These are phyloP conservation scores for Pseudococcus jackbeardsleyi DNA, from an alignment of 2,888 invertebrate genomes.

Conservation along the genomic window DNA sequence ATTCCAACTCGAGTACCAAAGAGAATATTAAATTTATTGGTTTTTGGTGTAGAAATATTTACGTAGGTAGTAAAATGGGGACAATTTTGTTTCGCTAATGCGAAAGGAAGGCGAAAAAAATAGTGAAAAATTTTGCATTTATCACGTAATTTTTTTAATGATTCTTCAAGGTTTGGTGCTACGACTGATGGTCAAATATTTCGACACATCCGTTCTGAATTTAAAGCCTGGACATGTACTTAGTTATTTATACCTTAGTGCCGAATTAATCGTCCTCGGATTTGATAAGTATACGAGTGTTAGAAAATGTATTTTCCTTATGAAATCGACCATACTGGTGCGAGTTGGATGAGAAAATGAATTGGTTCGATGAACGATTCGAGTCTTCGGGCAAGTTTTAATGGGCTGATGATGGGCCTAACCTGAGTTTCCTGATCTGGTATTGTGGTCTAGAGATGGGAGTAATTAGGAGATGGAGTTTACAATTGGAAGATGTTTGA, in stretches of 20 bases:
- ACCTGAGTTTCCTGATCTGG: not conserved
- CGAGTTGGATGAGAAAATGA: not conserved
- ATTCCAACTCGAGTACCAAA: not conserved
- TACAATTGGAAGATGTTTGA: too few relatives aligned
- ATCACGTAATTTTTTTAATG: not conserved
- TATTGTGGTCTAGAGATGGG: not conserved
- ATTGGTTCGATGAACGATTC: not conserved
- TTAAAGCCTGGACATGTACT: not conserved
- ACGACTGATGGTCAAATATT: not conserved
- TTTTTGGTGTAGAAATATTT: not conserved
- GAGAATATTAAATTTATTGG: not conserved
- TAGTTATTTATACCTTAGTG: not conserved
- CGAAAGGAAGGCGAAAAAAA: not conserved
- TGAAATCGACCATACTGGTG: not conserved
- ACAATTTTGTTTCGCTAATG: not conserved
- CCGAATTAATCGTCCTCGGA: constrained; percentile 9
- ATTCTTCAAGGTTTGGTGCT: not conserved
- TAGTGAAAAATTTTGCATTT: not conserved
- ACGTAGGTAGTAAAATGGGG: not conserved
- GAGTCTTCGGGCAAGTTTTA: not conserved
- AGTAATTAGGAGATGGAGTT: too few relatives aligned
- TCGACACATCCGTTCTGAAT: constrained; percentile 10
- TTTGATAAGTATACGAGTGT: not conserved
- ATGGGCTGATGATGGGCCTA: not conserved
- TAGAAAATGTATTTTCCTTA: not conserved